phyloP scores from a whole-genome alignment of 2,113 vertebrate genomes.

The Anguilla japonica region DNA sequence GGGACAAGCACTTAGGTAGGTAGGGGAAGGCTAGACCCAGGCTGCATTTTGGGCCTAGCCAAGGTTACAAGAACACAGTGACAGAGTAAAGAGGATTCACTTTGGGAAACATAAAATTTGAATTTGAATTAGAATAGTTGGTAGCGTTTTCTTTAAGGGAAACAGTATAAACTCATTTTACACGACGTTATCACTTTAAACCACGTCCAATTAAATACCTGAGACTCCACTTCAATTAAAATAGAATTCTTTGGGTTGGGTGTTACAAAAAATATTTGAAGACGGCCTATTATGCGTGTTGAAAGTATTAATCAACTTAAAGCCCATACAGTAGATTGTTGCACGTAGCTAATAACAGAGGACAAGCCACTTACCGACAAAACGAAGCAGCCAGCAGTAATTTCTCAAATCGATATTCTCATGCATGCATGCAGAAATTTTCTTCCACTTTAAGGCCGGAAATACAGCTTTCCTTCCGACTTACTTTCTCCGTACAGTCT shows the following conservation, averaged over 20 bases:
- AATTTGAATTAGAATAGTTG: not conserved
- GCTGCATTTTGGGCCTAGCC: not conserved
- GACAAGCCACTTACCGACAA: not conserved
- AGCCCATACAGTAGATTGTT: not conserved
- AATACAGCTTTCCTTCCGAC: not conserved
- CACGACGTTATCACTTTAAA: not conserved
- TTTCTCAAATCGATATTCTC: not conserved
- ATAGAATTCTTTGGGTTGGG: not conserved
- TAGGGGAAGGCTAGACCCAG: not conserved
- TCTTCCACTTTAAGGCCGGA: not conserved
- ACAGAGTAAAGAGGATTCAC: not conserved
- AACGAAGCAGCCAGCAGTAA: not conserved
- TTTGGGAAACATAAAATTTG: not conserved
- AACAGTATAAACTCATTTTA: not conserved
- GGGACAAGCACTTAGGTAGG: not conserved
- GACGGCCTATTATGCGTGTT: not conserved
- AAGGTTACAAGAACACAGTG: not conserved
- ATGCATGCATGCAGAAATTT: not conserved
- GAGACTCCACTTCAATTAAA: not conserved
- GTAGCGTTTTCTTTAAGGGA: not conserved
- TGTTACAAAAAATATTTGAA: not conserved
- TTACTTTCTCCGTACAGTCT: constrained; percentile 23
- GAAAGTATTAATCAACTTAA: not conserved
- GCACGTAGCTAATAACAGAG: not conserved
- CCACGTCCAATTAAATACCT: too few relatives aligned